Evolutionary conservation across 1,140 invertebrate species (phyloP), one percentile per base, ranked within the genome.

Genomic region (Meteorus sp.): DNA sequence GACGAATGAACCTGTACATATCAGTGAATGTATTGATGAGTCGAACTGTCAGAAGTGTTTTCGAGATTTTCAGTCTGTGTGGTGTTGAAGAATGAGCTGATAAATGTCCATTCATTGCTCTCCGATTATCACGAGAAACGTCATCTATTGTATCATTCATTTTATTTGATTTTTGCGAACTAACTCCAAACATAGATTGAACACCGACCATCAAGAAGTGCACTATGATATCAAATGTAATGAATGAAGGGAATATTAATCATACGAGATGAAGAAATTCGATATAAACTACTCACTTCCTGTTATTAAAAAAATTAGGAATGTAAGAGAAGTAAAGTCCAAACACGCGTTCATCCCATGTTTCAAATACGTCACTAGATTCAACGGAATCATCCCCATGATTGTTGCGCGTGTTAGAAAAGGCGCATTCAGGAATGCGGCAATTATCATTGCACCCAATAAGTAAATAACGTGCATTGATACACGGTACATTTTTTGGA

Each of bases 401-500:
- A 79, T 74, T 1, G 68, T 66, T 9, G 64, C 51, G 66, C 76
- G 70, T 0, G 75, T 77, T 43, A 74, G 50, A 45, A 71, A 57
- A 6, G 78, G 76, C 1, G 73, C 70, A 61, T 78, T 65, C 19
- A 80, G 64, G 60, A 80, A 79, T 13, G 76, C 61, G 6, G 77
- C 75, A 9, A 76, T 27, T 31, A 80, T 65, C 78, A 80, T 79
- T 3, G 71, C 70, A 7, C 47, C 55, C 7, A 80, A 48, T 59
- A 80, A 60, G 56, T 78, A 80, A 29, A 69, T 8, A 0, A 72
- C 20, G 17, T 80, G 76, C 19, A 72, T 48, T 6, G 54, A 39
- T 29, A 56, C 66, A 1, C 65, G 67, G 56, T 73, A 78, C 3
- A 72, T 50, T 67, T 50, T 71, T n/a, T 76, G 59, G 22, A 78